A percentile compares a stretch with the other conserved stretches of the same genome.
phyloP scores from a whole-genome alignment of 2,797 vertebrate genomes.

The Garrulus glandarius region DNA sequence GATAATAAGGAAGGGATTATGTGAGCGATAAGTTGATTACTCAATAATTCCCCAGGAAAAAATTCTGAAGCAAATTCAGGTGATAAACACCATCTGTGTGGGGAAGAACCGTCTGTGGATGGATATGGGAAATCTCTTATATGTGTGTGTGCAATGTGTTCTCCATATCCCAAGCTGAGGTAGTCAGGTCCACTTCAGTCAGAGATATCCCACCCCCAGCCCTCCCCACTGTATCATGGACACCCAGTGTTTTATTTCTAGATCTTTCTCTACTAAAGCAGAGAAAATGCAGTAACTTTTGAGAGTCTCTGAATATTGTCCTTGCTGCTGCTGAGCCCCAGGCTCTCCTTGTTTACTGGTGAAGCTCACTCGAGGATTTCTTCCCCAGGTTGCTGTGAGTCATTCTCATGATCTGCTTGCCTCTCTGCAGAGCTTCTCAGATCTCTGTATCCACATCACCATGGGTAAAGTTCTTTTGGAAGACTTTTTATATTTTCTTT shows the following conservation, averaged over 20 bases:
- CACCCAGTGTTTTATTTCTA: neutral
- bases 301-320: neutral
- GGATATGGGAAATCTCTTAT: neutral
- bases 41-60: slow-evolving; percentile 49
- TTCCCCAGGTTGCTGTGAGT: neutral
- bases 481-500: neutral
- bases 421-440: neutral
- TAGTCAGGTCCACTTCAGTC: neutral
- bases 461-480: neutral
- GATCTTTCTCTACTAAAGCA: neutral
- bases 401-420: neutral
- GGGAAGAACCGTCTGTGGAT: neutral
- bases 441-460: neutral
- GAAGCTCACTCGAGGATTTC: neutral
- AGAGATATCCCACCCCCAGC: neutral
- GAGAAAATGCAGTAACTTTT: neutral
- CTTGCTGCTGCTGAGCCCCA: neutral
- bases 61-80: slow-evolving; percentile 39
- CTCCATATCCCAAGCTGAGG: neutral
- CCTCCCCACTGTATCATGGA: neutral
- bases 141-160: neutral
- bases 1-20: slow-evolving; percentile 40
- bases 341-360: neutral
- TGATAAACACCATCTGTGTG: slow-evolving; percentile 54
- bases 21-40: slow-evolving; percentile 32